Evolutionary conservation across 2,797 vertebrate species (phyloP).

Genomic region (Sebastes elongatus): DNA sequence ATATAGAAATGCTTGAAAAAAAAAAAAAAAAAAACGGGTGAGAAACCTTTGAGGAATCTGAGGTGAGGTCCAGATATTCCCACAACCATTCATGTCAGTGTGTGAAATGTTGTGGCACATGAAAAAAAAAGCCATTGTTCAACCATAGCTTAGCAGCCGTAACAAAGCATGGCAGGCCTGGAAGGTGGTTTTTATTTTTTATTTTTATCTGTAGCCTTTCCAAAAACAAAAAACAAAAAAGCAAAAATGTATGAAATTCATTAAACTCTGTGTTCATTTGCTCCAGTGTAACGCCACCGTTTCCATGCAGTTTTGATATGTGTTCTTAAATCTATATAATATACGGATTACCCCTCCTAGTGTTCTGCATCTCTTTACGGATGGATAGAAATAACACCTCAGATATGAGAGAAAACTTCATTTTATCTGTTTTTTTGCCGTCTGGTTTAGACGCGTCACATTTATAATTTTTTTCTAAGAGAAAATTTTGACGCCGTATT

Average conservation of each 20-base stretch:
- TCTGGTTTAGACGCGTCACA: too few relatives aligned
- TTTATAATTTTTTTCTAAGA: background rate
- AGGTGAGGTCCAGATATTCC: background rate
- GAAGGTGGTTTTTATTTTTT: background rate
- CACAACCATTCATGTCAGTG: background rate
- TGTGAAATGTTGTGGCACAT: conserved; percentile 11
- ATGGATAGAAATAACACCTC: too few relatives aligned
- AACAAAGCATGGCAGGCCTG: too few relatives aligned
- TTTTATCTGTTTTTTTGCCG: too few relatives aligned
- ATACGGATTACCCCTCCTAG: too few relatives aligned
- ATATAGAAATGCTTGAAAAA: conserved; percentile 35
- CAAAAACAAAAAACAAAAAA: background rate
- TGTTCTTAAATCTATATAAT: too few relatives aligned
- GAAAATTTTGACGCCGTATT: background rate
- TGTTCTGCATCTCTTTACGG: too few relatives aligned
- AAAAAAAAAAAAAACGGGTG: background rate
- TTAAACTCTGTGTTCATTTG: background rate
- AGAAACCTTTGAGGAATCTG: background rate
- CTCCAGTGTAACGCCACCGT: background rate
- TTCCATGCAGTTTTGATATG: too few relatives aligned
- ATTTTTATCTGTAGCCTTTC: background rate
- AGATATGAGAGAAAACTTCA: background rate
- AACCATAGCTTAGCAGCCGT: background rate
- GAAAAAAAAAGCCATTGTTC: background rate
- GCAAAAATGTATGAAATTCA: background rate